phyloP scores from a whole-genome alignment of 2,888 invertebrate genomes.

The Shargacucullia verbasci region DNA sequence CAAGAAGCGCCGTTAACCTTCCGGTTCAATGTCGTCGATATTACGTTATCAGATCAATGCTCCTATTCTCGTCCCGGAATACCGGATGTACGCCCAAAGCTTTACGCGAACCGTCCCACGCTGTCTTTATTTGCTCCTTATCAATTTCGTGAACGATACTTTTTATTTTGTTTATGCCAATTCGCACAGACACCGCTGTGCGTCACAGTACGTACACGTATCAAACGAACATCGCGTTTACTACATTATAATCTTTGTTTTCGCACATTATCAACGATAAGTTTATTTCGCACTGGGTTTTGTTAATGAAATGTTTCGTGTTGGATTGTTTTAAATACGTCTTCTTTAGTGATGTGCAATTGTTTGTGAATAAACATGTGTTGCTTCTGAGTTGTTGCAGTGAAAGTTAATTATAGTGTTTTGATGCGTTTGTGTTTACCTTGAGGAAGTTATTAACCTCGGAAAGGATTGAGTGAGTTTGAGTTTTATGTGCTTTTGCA shows the following conservation, averaged over 20 bases:
- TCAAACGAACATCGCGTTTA: constrained; percentile 10
- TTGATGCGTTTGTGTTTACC: constrained; percentile 17
- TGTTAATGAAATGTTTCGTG: constrained; percentile 14
- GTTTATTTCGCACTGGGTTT: constrained; percentile 24
- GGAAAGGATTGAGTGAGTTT: constrained; percentile 33
- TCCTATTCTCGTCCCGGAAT: constrained; percentile 2
- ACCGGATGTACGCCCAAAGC: constrained; percentile 16
- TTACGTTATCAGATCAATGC: constrained; percentile 7
- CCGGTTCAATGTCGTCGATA: not conserved
- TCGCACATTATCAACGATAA: constrained; percentile 46
- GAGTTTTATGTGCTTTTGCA: not conserved
- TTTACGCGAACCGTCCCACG: constrained; percentile 2
- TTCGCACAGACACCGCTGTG: constrained; percentile 20
- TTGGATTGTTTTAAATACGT: too few species aligned
- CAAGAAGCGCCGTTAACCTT: too few species aligned
- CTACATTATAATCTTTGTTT: constrained; percentile 48
- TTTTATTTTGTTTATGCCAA: constrained; percentile 37
- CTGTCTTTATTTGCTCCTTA: constrained; percentile 3
- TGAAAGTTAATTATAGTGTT: constrained; percentile 28
- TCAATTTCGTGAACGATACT: constrained; percentile 19
- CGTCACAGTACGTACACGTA: constrained; percentile 26
- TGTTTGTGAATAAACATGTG: not conserved
- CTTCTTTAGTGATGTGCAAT: not conserved
- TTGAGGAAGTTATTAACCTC: constrained; percentile 26
- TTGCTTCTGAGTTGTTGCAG: constrained; percentile 8